Evolutionary conservation across 2,113 vertebrate species (phyloP).

Genomic region (Rhinoptilus africanus): DNA sequence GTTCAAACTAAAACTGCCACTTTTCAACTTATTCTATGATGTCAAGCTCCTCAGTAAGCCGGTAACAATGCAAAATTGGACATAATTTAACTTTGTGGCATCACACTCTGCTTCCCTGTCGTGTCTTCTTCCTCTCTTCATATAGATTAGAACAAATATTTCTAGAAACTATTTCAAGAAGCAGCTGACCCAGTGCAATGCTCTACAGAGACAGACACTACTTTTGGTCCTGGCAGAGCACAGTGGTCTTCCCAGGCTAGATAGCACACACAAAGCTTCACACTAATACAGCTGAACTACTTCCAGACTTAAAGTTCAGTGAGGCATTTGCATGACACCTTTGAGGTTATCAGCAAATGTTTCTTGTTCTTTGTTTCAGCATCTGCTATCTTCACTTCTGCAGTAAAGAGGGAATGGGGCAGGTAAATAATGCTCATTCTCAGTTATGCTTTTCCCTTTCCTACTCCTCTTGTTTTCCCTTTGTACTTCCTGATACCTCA

Average conservation of each 20-base stretch:
- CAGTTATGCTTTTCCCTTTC: not conserved
- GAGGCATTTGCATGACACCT: not conserved
- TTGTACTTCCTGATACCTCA: not conserved
- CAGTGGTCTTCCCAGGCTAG: not conserved
- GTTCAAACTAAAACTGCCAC: not conserved
- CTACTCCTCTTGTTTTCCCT: not conserved
- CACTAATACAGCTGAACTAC: not conserved
- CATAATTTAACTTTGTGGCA: not conserved
- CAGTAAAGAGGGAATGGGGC: not conserved
- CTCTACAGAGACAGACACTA: not conserved
- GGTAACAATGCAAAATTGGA: not conserved
- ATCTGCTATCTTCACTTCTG: not conserved
- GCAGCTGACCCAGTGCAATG: not conserved
- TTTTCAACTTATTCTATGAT: not conserved
- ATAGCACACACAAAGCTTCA: not conserved
- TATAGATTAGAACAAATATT: not conserved
- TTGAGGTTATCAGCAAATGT: not conserved
- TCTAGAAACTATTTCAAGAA: not conserved
- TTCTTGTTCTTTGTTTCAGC: not conserved
- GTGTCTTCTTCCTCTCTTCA: not conserved
- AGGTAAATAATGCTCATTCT: not conserved
- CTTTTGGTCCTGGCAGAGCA: not conserved
- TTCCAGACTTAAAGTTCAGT: not conserved
- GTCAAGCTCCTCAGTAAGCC: not conserved
- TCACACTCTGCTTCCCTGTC: not conserved